These are phyloP conservation scores for Eurytoma adleriae DNA, from an alignment of 2,888 invertebrate genomes.

Conservation along the genomic window DNA sequence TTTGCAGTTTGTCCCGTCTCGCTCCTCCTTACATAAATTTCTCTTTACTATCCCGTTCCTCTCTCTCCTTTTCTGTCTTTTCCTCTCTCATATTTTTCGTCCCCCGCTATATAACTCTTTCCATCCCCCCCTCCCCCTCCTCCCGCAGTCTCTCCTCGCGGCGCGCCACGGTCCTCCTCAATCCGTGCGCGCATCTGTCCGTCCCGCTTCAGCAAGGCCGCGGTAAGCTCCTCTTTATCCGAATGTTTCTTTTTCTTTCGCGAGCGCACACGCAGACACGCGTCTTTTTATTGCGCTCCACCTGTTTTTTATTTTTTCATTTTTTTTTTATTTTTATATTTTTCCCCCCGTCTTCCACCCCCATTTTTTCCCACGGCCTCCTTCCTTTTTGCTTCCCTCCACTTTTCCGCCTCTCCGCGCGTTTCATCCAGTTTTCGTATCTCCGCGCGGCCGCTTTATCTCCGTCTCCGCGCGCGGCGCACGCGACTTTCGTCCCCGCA, in stretches of 20 bases:
- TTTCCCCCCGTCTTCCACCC: neutral
- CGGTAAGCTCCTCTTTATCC: constrained; percentile 21
- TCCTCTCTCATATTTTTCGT: constrained; percentile 41
- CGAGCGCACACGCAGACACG: neutral
- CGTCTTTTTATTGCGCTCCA: constrained; percentile 16
- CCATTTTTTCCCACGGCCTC: constrained; percentile 1
- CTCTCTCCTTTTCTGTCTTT: constrained; percentile 30
- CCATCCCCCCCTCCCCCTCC: neutral
- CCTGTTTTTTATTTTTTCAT: neutral
- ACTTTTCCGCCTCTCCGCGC: neutral
- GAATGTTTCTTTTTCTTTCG: constrained; percentile 27
- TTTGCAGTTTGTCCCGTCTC: constrained; percentile 31
- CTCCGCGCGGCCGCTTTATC: neutral
- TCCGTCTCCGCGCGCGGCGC: neutral
- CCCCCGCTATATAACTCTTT: constrained; percentile 1
- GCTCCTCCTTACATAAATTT: constrained; percentile 44
- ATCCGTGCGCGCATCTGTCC: neutral
- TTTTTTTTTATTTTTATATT: constrained; percentile 26
- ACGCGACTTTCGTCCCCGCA: neutral
- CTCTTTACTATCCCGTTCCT: constrained; percentile 30
- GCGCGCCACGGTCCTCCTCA: constrained; percentile 1
- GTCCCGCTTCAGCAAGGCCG: neutral
- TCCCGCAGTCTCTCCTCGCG: neutral
- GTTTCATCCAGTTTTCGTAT: constrained; percentile 37
- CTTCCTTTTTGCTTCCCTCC: neutral